Evolutionary conservation across 2,888 invertebrate species (phyloP).

Genomic region (Polyommatus icarus): DNA sequence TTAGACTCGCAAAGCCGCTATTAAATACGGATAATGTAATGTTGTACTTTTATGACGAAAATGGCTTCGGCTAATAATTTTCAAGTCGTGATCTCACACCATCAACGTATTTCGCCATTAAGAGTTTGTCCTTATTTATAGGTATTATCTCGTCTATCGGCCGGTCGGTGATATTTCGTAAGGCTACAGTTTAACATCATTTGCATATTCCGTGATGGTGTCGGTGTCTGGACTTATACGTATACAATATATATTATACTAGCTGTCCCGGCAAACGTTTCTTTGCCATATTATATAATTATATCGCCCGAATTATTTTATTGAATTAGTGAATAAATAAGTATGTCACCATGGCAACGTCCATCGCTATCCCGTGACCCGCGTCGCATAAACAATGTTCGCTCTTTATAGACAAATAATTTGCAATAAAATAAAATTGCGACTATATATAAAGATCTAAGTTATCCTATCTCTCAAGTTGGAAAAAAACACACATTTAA

Average conservation of each 20-base stretch:
- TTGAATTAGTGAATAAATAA: too few species aligned
- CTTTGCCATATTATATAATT: too few species aligned
- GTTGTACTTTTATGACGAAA: conserved; percentile 57
- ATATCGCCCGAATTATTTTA: too few species aligned
- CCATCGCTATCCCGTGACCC: too few species aligned
- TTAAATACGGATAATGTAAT: conserved; percentile 40
- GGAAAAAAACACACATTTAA: too few species aligned
- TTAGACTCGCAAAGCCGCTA: conserved; percentile 36
- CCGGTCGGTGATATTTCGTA: conserved; percentile 62
- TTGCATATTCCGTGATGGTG: conserved; percentile 70
- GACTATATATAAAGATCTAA: too few species aligned
- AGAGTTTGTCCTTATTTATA: conserved; percentile 74
- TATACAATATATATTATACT: not conserved
- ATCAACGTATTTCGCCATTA: conserved; percentile 72
- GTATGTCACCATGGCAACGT: too few species aligned
- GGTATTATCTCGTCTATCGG: conserved; percentile 71
- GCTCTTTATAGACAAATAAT: too few species aligned
- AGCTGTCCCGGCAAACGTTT: too few species aligned
- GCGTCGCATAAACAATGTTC: too few species aligned
- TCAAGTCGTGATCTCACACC: conserved; percentile 70
- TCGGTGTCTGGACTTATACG: conserved; percentile 47
- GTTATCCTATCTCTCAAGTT: too few species aligned
- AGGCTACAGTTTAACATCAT: conserved; percentile 66
- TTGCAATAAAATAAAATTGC: too few species aligned
- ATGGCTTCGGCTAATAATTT: conserved; percentile 62